Base-by-base conservation (phyloP, 1,140 invertebrate genomes). In the Anastrepha obliqua region DNA sequence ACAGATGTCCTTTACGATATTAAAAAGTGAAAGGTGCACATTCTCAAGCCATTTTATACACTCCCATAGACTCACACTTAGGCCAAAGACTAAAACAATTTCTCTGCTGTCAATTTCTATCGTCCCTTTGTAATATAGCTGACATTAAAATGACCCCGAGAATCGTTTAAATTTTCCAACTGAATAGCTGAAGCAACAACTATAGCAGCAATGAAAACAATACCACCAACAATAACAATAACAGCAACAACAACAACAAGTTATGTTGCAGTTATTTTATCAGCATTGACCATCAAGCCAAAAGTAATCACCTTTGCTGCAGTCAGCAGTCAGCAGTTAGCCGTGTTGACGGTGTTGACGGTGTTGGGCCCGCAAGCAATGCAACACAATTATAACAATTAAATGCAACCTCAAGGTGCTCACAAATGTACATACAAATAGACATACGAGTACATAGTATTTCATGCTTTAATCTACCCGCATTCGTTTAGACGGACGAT, bases 271-370 rank as follows among this genome's bases (percentile, higher is more conserved):
- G 17, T 74, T 47, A 74, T 74, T 74, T 74, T 74, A 47, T 74
- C 44, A 47, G 39, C 67, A 47, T 47, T 74, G 67, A 11, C 42
- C 67, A 47, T 44, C 11, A 15, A 44, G 42, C 39, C 15, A 47
- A 74, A 44, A 47, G 67, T 17, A 39, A 74, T 74, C 44, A 74
- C 67, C 67, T 74, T 74, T 74, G 42, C 67, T 74, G 39, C 42
- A 74, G 67, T 74, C 67, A 42, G 42, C 42, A 74, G 42, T 74
- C 17, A 2, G 67, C 17, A 2, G 67, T 55, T 55, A 62, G 60
- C 44, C 44, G 15, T 74, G 67, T 74, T 67, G 42, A 6, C 67
- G 39, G 13, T 74, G 39, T 74, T 3, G 9, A 55, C 5, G 1
- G 51, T 4, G 60, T 8, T 67, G 29, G 65, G 65, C 65, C 42